phyloP scores from a whole-genome alignment of 2,888 invertebrate species.

The Thumatha senex region DNA sequence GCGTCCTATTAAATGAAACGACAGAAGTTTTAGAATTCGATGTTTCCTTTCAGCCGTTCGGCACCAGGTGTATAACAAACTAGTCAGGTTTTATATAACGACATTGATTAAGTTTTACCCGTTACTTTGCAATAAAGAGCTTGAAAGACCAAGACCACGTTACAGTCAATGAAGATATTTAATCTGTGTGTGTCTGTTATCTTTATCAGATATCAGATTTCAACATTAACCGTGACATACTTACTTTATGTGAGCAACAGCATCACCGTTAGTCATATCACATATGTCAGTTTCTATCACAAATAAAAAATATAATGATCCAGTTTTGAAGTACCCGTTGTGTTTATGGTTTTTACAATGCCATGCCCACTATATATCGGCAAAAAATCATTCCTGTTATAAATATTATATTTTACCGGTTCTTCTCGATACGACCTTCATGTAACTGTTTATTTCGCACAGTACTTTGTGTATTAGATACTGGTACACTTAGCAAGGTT shows the following conservation, averaged over 20 bases:
- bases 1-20: no score
- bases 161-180: constrained; percentile 17
- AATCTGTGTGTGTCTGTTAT: constrained; percentile 14
- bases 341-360: constrained; percentile 64
- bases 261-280: constrained; percentile 24
- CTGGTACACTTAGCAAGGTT: constrained; percentile 11
- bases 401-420: constrained; percentile 48
- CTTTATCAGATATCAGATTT: constrained; percentile 33
- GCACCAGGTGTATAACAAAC: no score
- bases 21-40: no score
- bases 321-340: constrained; percentile 46
- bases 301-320: constrained; percentile 42
- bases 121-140: background rate
- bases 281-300: constrained; percentile 20
- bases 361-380: constrained; percentile 29
- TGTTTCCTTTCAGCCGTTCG: no score
- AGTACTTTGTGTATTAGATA: constrained; percentile 11
- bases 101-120: constrained; percentile 1
- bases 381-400: constrained; percentile 58
- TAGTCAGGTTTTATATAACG: background rate
- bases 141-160: constrained; percentile 6
- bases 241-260: constrained; percentile 22
- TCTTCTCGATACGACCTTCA: constrained; percentile 59
- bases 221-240: constrained; percentile 35
- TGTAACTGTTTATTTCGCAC: constrained; percentile 24